Evolutionary conservation across 2,113 vertebrate genomes (phyloP).

Genomic region (Meleagris gallopavo): DNA sequence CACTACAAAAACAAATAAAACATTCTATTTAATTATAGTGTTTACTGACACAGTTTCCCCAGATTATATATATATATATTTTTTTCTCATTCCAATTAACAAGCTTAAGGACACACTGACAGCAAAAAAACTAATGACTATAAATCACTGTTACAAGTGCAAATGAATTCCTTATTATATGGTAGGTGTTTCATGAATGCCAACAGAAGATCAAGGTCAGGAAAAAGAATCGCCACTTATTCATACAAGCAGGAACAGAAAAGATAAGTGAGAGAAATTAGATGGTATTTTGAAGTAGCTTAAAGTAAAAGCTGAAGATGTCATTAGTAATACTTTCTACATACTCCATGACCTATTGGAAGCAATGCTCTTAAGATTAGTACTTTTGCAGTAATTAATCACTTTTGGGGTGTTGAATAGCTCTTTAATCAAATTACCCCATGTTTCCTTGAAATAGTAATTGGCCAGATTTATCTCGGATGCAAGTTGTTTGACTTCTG

Average conservation of each 20-base stretch:
- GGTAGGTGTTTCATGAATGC: not conserved
- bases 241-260: not conserved
- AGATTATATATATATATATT: too few species aligned
- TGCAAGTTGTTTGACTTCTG: not conserved
- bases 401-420: not conserved
- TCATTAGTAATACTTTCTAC: not conserved
- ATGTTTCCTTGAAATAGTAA: not conserved
- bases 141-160: not conserved
- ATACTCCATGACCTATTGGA: not conserved
- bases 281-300: not conserved
- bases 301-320: conserved; percentile 21
- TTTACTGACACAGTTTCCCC: not conserved
- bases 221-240: conserved; percentile 20
- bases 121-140: not conserved
- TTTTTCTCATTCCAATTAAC: not conserved
- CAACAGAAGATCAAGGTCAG: conserved; percentile 17
- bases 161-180: not conserved
- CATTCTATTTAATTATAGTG: not conserved
- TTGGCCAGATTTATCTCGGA: not conserved
- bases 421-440: not conserved
- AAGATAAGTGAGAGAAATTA: conserved; percentile 35
- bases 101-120: not conserved
- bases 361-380: not conserved
- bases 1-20: not conserved
- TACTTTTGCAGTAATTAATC: not conserved